phyloP scores from a whole-genome alignment of 2,888 invertebrate species.

The Orchestes rusci region DNA sequence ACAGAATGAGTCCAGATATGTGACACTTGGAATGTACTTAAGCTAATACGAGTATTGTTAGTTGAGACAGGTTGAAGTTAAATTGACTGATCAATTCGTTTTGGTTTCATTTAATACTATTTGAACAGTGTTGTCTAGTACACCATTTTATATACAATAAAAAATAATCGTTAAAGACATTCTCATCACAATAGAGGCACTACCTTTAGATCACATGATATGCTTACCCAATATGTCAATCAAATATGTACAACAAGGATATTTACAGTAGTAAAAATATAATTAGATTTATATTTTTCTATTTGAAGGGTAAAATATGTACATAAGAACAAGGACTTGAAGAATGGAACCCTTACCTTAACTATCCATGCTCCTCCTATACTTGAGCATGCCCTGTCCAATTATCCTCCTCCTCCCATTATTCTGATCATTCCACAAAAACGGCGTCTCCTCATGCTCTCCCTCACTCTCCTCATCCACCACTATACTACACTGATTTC shows the following conservation, averaged over 20 bases:
- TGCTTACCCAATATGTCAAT: slow-evolving; percentile 33
- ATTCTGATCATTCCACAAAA: slow-evolving; percentile 33
- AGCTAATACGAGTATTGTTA: no score
- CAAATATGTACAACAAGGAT: slow-evolving; percentile 5
- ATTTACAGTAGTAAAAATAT: slow-evolving; percentile 6
- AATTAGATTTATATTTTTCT: background rate
- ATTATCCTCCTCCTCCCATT: slow-evolving; percentile 25
- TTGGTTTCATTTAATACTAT: no score
- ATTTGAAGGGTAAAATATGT: background rate
- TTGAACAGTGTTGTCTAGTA: no score
- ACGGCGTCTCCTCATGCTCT: slow-evolving; percentile 31
- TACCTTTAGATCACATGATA: slow-evolving; percentile 47
- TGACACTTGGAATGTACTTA: no score
- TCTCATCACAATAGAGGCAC: slow-evolving; percentile 43
- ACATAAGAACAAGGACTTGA: background rate
- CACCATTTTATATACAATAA: no score
- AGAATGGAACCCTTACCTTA: slow-evolving; percentile 4
- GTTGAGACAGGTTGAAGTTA: no score
- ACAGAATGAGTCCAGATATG: no score
- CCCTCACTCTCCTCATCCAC: slow-evolving; percentile 29
- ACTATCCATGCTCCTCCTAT: slow-evolving; percentile 27
- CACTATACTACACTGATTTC: slow-evolving; percentile 24
- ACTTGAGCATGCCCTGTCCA: slow-evolving; percentile 27
- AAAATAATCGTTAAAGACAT: no score
- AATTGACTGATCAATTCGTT: no score